Conservation (phyloP, 1,140 invertebrate genomes). For the Drusus annulatus region DNA sequence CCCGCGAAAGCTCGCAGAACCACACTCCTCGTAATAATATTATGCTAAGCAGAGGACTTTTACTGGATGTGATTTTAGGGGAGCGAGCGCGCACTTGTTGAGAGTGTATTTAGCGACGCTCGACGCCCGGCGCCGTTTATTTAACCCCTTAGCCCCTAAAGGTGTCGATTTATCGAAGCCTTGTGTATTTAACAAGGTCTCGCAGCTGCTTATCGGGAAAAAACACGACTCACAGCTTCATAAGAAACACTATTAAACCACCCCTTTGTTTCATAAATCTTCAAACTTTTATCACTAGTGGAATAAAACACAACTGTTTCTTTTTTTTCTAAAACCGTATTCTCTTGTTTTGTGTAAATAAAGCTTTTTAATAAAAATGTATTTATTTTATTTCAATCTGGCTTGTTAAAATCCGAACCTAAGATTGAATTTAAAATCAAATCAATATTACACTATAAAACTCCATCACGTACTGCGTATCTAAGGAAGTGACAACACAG, state of each 20-base stretch:
- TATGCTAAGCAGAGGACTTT: slow-evolving; percentile 46
- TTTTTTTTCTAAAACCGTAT: too few relatives aligned
- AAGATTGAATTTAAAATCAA: too few relatives aligned
- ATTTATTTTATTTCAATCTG: too few relatives aligned
- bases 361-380: too few relatives aligned
- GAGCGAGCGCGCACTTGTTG: slow-evolving; percentile 31
- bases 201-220: background rate
- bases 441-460: too few relatives aligned
- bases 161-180: slow-evolving; percentile 14
- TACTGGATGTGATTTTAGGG: slow-evolving; percentile 40
- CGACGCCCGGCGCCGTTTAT: slow-evolving; percentile 26
- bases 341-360: too few relatives aligned
- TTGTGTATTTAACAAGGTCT: slow-evolving; percentile 31
- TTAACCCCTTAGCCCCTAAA: slow-evolving; percentile 20
- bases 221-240: background rate
- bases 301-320: too few relatives aligned
- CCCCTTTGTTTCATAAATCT: too few relatives aligned
- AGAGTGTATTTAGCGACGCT: slow-evolving; percentile 37
- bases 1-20: slow-evolving; percentile 2
- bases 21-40: slow-evolving; percentile 42
- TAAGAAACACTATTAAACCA: too few relatives aligned
- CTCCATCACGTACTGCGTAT: too few relatives aligned
- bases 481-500: too few relatives aligned
- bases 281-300: background rate
- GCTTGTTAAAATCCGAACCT: too few relatives aligned